Percentiles rank a stretch among this genome's conserved stretches.
These are phyloP conservation scores for Epicauta chinensis DNA, from an alignment of 1,140 invertebrate species.

Conservation along the genomic window DNA sequence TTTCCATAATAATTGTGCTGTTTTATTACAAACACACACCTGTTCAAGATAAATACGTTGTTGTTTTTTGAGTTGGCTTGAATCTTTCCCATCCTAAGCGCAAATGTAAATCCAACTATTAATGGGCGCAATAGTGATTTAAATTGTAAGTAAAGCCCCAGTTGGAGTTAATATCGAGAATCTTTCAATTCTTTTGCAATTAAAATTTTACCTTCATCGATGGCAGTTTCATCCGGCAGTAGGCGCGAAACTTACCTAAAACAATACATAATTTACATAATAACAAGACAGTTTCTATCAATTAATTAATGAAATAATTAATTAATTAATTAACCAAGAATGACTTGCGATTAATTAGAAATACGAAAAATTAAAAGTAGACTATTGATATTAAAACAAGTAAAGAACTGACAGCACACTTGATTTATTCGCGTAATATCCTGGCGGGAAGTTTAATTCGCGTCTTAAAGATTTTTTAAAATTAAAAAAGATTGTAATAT, in stretches of 20 bases:
- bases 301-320: background rate
- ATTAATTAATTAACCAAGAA: constrained; percentile 13
- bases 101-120: too few species aligned
- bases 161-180: too few species aligned
- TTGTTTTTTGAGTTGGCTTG: too few species aligned
- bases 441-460: constrained; percentile 35
- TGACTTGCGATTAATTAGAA: constrained; percentile 12
- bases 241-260: constrained; percentile 13
- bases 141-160: too few species aligned
- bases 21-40: too few species aligned
- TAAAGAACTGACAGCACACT: constrained; percentile 25
- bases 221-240: constrained; percentile 11
- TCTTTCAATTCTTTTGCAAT: constrained; percentile 1
- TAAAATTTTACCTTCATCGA: constrained; percentile 13
- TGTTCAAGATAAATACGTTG: too few species aligned
- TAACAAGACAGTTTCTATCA: too few species aligned
- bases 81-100: too few species aligned
- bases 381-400: constrained; percentile 37
- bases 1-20: too few species aligned
- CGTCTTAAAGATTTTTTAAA: constrained; percentile 34
- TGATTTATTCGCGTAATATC: constrained; percentile 36
- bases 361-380: constrained; percentile 11
- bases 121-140: too few species aligned
- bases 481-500: constrained; percentile 36
- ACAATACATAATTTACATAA: background rate